Percentiles rank a stretch among this genome's conserved stretches.
These are phyloP conservation scores for Desmodus rotundus DNA, from an alignment of 2,113 vertebrate species.

Conservation along the genomic window DNA sequence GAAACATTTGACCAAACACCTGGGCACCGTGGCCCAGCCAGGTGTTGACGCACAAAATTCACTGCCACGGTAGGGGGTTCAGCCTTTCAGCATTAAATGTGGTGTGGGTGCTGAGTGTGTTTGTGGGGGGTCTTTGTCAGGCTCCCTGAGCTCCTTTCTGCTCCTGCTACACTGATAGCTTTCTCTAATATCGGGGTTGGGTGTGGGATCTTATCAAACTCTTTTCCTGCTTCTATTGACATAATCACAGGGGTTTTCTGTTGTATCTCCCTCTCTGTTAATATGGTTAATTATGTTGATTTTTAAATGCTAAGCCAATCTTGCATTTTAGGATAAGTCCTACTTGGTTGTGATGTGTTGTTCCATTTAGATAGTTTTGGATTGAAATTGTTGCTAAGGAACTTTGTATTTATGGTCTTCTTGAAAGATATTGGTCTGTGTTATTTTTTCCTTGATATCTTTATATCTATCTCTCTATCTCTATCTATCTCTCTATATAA, in stretches of 20 bases:
- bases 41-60: neutral
- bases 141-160: neutral
- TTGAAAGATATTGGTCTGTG: neutral
- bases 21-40: neutral
- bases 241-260: neutral
- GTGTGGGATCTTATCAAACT: neutral
- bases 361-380: neutral
- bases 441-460: neutral
- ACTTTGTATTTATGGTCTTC: neutral
- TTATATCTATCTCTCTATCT: neutral
- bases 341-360: neutral
- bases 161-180: neutral
- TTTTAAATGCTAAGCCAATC: neutral
- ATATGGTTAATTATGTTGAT: neutral
- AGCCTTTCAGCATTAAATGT: neutral
- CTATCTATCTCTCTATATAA: neutral
- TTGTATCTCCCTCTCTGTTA: neutral
- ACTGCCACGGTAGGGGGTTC: neutral
- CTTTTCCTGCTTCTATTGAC: neutral
- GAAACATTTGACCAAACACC: too few species aligned
- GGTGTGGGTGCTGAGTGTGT: neutral
- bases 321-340: neutral
- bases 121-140: neutral
- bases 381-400: neutral
- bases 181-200: neutral